Conservation (phyloP, 2,888 invertebrate species). For the Coenonympha arcania region DNA sequence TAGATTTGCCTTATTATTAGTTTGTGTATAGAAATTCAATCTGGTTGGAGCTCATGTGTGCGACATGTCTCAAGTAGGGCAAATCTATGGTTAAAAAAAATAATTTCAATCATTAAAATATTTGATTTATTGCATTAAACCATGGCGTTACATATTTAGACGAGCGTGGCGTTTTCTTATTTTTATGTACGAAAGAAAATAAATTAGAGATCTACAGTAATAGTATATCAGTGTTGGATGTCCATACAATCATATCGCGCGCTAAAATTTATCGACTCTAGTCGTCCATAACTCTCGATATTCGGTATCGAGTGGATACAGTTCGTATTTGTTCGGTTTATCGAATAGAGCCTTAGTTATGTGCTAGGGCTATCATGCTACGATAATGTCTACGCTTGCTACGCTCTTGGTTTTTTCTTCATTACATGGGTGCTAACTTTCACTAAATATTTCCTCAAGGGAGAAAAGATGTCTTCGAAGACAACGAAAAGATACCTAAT, state of each 20-base stretch:
- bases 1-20: too few relatives aligned
- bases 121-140: too few relatives aligned
- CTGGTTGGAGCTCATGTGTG: too few relatives aligned
- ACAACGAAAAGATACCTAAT: background rate
- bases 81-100: too few relatives aligned
- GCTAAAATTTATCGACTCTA: conserved; percentile 29
- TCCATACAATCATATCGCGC: conserved; percentile 28
- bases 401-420: conserved; percentile 34
- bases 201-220: too few relatives aligned
- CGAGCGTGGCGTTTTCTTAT: too few relatives aligned
- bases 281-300: conserved; percentile 32
- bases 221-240: conserved; percentile 8
- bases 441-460: background rate
- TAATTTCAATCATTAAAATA: too few relatives aligned
- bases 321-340: conserved; percentile 58
- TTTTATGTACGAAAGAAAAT: too few relatives aligned
- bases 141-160: too few relatives aligned
- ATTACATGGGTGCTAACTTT: too few relatives aligned
- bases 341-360: conserved; percentile 61
- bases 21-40: too few relatives aligned
- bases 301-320: conserved; percentile 61
- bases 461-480: background rate
- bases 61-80: too few relatives aligned
- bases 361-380: conserved; percentile 50
- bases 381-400: conserved; percentile 56